Conservation (phyloP, 1,140 invertebrate species). For the Cyphomyrmex costatus region DNA sequence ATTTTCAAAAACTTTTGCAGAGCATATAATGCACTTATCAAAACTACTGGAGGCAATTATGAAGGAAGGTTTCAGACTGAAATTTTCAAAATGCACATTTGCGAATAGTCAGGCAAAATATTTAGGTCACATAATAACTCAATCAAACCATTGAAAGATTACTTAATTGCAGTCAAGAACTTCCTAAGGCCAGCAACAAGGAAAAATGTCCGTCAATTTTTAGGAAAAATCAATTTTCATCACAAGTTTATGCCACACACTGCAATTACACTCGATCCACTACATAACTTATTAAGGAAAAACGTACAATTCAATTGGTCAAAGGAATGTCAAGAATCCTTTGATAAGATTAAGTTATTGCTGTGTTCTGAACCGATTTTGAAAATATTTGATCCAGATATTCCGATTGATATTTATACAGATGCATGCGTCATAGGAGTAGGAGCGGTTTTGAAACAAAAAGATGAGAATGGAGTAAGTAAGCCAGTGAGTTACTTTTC, state of each 20-base stretch:
- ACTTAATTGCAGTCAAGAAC: too few species aligned
- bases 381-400: conserved; percentile 1
- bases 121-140: too few species aligned
- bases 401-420: conserved; percentile 11
- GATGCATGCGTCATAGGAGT: not conserved
- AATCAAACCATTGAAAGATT: too few species aligned
- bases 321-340: not conserved
- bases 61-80: too few species aligned
- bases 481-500: too few species aligned
- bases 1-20: too few species aligned
- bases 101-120: too few species aligned
- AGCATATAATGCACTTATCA: too few species aligned
- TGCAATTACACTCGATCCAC: not conserved
- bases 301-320: not conserved
- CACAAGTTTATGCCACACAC: not conserved
- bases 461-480: too few species aligned
- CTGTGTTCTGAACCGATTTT: not conserved
- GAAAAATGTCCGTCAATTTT: conserved; percentile 9
- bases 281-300: not conserved
- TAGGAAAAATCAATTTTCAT: conserved; percentile 39
- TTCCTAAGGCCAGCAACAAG: too few species aligned
- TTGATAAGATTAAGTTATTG: not conserved
- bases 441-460: not conserved
- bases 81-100: too few species aligned
- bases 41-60: too few species aligned